These are phyloP conservation scores for Aldabrachelys gigantea DNA, from an alignment of 2,113 vertebrate genomes.

Conservation along the genomic window DNA sequence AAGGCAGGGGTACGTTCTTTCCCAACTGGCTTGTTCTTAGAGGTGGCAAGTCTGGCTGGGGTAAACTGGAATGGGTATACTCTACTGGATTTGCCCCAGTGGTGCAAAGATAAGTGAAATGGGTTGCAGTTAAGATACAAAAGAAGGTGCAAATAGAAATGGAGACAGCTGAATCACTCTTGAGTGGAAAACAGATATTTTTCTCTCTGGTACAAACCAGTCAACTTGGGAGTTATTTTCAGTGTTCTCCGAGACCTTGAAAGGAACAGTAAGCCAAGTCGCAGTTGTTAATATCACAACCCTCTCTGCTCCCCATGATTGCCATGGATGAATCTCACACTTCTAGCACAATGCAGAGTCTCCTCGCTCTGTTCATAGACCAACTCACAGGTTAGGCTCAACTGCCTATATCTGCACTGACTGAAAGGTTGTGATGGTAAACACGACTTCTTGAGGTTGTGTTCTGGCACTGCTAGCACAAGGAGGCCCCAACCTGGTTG, in stretches of 20 bases:
- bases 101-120: background rate
- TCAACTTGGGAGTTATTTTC: background rate
- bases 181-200: background rate
- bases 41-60: background rate
- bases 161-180: background rate
- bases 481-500: background rate
- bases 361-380: background rate
- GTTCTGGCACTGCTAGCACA: background rate
- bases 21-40: background rate
- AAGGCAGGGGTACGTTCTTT: background rate
- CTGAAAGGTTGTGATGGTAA: conserved; percentile 15
- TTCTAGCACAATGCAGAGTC: background rate
- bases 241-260: background rate
- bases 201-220: conserved; percentile 19
- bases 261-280: background rate
- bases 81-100: background rate
- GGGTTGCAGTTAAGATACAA: background rate
- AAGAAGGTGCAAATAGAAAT: background rate
- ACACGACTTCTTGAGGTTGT: background rate
- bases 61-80: background rate
- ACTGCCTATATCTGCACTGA: background rate
- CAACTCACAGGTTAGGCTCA: background rate
- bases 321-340: background rate
- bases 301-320: background rate
- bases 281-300: background rate